Evolutionary conservation across 1,140 invertebrate genomes (phyloP), one percentile per base, ranked within the genome.

Genomic region (Saccostrea glomerata): DNA sequence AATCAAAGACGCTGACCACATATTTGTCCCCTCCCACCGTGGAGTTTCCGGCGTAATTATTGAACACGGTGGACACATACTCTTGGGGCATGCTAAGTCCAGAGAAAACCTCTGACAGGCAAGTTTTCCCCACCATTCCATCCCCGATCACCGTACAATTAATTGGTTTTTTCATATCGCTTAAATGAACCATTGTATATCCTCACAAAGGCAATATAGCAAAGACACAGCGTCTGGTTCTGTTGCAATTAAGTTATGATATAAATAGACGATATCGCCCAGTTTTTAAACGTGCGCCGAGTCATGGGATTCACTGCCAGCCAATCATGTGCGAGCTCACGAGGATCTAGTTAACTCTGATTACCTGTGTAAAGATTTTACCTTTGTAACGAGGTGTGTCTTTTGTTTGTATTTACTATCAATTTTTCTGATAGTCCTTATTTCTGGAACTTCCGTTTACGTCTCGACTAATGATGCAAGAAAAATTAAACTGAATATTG

Each of bases 131-230:
- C 47, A 99, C 98, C 70, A 98, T 98, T 93, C 98, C 98, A 95
- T 99, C 98, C 30, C 95, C 95, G n/a, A 98, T 98, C 54, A 99
- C 98, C 83, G 99, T 98, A 96, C 98, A 99, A 95, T 99, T 99
- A 15, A 93, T 63, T 15, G 20, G 54, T 36, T 77, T 66, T 4
- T 83, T 77, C 70, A 77, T 77, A 20, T 86, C 70, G 36, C 70
- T 82, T 63, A 55, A 5, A 36, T 77, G 70, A 30, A 77, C 70
- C 70, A 87, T 93, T 94, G 70, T 94, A 94, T 87, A 94, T 94
- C 25, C 94, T 93, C 0, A 94, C 94, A 94, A 92, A 23, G 89
- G 88, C 94, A 94, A 85, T 90, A 36, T 2, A 88, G 25, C 88
- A 86, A 6, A 89, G 90, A 70, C 93, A 93, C 17, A 86, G 47